Evolutionary conservation across 30 jellyfish, hydroid and myxozoan genomes (phyloP), one percentile per base, ranked within the genome.

Genomic region (Haliclystus octoradiatus): DNA sequence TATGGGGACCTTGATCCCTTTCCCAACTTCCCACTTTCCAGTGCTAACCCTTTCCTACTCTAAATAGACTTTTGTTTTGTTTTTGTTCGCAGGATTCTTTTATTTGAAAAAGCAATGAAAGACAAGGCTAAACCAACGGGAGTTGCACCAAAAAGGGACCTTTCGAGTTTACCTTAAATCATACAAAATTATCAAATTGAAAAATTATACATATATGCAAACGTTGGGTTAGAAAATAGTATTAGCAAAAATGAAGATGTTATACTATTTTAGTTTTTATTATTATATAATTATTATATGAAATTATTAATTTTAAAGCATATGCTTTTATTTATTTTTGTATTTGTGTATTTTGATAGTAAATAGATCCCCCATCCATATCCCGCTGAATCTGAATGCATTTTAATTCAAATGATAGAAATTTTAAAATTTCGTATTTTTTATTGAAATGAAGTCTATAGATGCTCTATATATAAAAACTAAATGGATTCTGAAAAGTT

Each of bases 91-190:
- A 85, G 96, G 29, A 85, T 85, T 47, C 47, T 85, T 73, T 78
- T 70, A 91, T 85, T 85, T 50, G 96, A 85, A 61, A 85, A 79
- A 61, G 85, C 74, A 62, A 79, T 26, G 94, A 79, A 72, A 40
- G 96, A 60, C 49, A 78, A 78, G 49, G 94, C 69, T 30, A 67
- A 73, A 33, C 94, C 94, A 63, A 79, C 35, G 29, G 96, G 96
- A 14, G 92, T 69, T 0, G 90, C 96, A 15, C 96, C 96, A 13
- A 85, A 85, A 70, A 73, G 96, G 5, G 96, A 85, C 51, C 69
- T 85, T 46, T 74, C 96, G 30, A 72, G 92, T 24, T 73, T 85
- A 22, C 96, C 96, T 32, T 85, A 81, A 85, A 49, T n/a, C n/a
- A n/a, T n/a, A n/a, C n/a, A n/a, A n/a, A 35, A 47, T 47, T 47